phyloP scores from a whole-genome alignment of 2,113 vertebrate species.

The Cavia aperea region DNA sequence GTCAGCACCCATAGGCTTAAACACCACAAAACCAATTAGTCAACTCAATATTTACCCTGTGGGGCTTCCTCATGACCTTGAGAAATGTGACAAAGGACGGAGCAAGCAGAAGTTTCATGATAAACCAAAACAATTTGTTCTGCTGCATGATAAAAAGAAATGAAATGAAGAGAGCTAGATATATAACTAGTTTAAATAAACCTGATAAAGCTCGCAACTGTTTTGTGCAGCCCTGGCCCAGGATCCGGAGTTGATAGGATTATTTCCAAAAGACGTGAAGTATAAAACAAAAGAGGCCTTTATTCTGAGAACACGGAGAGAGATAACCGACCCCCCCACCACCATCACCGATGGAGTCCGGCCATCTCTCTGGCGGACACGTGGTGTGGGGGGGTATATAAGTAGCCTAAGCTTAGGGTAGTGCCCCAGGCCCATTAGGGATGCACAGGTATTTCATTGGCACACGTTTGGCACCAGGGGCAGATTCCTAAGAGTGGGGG shows the following conservation, averaged over 20 bases:
- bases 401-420: too few relatives aligned
- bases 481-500: too few relatives aligned
- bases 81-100: slow-evolving; percentile 66
- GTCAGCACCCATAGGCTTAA: slow-evolving; percentile 57
- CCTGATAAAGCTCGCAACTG: slow-evolving; percentile 68
- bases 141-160: slow-evolving; percentile 68
- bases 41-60: slow-evolving; percentile 62
- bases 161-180: slow-evolving; percentile 69
- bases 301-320: too few relatives aligned
- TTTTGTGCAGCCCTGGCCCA: slow-evolving; percentile 43
- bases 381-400: too few relatives aligned
- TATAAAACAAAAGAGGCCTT: too few relatives aligned
- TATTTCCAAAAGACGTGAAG: too few relatives aligned
- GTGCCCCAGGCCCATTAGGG: too few relatives aligned
- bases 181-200: slow-evolving; percentile 68
- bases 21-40: slow-evolving; percentile 69
- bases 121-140: slow-evolving; percentile 69
- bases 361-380: too few relatives aligned
- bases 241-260: slow-evolving; percentile 38
- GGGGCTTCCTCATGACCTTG: slow-evolving; percentile 74
- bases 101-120: slow-evolving; percentile 69
- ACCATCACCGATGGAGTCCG: too few relatives aligned
- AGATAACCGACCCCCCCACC: too few relatives aligned
- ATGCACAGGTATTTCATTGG: too few relatives aligned
- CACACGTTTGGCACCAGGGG: too few relatives aligned